phyloP scores from a whole-genome alignment of 2,888 invertebrate genomes.

The Dryobota labecula region DNA sequence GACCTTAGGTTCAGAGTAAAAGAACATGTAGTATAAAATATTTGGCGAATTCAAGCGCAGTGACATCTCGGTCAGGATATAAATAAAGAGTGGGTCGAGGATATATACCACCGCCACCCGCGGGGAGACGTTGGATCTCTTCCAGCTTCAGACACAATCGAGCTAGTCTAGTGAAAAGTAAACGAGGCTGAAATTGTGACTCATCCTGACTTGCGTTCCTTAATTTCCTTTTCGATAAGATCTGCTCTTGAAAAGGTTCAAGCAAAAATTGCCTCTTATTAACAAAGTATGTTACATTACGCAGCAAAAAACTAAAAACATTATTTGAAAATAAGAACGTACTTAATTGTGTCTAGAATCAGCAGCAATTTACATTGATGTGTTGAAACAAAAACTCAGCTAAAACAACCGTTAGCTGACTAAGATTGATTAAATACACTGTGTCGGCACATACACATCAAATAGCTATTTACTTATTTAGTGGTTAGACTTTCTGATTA shows the following conservation, averaged over 20 bases:
- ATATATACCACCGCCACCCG: slow-evolving; percentile 63
- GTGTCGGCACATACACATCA: slow-evolving; percentile 1
- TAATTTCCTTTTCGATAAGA: slow-evolving; percentile 47
- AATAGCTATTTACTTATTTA: slow-evolving; percentile 24
- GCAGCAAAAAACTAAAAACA: too few relatives aligned
- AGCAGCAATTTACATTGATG: slow-evolving; percentile 28
- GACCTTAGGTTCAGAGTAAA: slow-evolving; percentile 34
- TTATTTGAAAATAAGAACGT: too few relatives aligned
- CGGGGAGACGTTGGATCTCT: slow-evolving; percentile 68
- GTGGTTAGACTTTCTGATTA: neutral
- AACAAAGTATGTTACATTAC: too few relatives aligned
- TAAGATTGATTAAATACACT: slow-evolving; percentile 33
- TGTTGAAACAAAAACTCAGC: slow-evolving; percentile 41
- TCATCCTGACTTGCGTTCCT: slow-evolving; percentile 42
- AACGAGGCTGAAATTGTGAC: slow-evolving; percentile 46
- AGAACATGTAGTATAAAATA: slow-evolving; percentile 42
- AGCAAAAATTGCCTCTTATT: slow-evolving; percentile 12
- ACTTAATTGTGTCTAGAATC: slow-evolving; percentile 25
- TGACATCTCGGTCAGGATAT: slow-evolving; percentile 67
- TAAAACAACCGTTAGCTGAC: slow-evolving; percentile 36
- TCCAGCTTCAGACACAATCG: slow-evolving; percentile 65
- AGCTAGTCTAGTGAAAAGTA: slow-evolving; percentile 48
- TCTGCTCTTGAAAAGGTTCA: slow-evolving; percentile 37
- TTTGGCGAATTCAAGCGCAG: slow-evolving; percentile 50
- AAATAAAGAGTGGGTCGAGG: slow-evolving; percentile 69